Evolutionary conservation across 2,113 vertebrate species (phyloP), one percentile per base, ranked within the genome.

Genomic region (Oreotrochilus melanogaster): DNA sequence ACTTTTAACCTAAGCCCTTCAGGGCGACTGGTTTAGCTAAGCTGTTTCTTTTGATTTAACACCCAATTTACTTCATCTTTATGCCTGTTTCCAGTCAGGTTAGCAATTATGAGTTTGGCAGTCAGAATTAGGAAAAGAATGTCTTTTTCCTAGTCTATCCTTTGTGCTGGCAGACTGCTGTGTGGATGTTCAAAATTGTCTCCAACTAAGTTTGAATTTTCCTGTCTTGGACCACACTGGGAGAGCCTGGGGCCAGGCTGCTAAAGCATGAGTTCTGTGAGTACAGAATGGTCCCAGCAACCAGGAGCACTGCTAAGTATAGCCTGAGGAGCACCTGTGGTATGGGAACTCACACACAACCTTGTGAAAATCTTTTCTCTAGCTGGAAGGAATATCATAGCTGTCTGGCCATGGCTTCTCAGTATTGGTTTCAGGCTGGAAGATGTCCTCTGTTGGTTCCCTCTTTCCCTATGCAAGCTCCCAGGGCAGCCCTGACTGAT

Each of bases 291-390:
- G n/a, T 83, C 35, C 51, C 30, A 37, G 57, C 62, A 57, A 2
- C 15, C 22, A 21, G 65, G 42, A 45, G 11, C 11, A 2, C 60
- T 60, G 65, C 27, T 0, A 8, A 45, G 22, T 33, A 5, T 13
- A 53, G 42, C 47, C 42, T 1, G 3, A 54, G 43, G 70, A 64
- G 37, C 43, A 43, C 27, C 53, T 27, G 58, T 53, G 53, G n/a
- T 2, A 1, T 39, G 31, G 50, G 54, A 78, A 19, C 33, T 64
- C 0, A 0, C 17, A 30, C 6, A 0, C 2, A 3, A 5, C 39
- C 2, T 0, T 16, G 15, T 45, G 51, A 51, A 61, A n/a, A 30
- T 42, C n/a, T 89, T 83, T 66, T 53, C 48, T 71, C 15, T 84
- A 53, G 14, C 35, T 48, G 37, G 28, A 71, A 66, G 57, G 56